Conservation (phyloP, 2,797 vertebrate genomes). For the Eupleurogrammus muticus region DNA sequence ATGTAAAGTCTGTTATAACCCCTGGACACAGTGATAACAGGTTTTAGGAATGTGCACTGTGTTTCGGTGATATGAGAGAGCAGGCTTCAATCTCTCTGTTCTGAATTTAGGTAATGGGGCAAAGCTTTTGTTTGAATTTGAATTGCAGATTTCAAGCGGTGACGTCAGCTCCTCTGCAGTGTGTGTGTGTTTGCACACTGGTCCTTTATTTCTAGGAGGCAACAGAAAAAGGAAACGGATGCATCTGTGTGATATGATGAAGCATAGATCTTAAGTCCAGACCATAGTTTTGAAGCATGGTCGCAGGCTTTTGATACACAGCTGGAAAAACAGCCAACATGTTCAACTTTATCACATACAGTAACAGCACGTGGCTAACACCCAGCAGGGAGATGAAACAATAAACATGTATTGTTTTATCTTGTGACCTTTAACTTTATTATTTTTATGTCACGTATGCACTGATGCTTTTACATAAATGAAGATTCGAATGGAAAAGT, state of each 20-base stretch:
- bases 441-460: neutral
- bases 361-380: too few species aligned
- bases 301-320: slow-evolving; percentile 11
- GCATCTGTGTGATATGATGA: slow-evolving; percentile 17
- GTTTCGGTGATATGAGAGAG: neutral
- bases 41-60: too few species aligned
- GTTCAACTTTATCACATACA: too few species aligned
- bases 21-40: too few species aligned
- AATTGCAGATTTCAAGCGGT: neutral
- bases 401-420: too few species aligned
- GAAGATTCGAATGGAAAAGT: too few species aligned
- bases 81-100: neutral
- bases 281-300: slow-evolving; percentile 25
- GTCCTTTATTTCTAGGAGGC: slow-evolving; percentile 24
- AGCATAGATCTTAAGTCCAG: slow-evolving; percentile 18
- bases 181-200: neutral
- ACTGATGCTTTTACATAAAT: too few species aligned
- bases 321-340: neutral
- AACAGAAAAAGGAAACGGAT: slow-evolving; percentile 36
- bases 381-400: too few species aligned
- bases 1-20: neutral
- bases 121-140: neutral
- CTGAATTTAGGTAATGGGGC: neutral
- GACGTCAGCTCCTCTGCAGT: slow-evolving; percentile 4
- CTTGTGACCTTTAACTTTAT: neutral